Conservation (phyloP, 2,888 invertebrate species). For the Hybos culiciformis region DNA sequence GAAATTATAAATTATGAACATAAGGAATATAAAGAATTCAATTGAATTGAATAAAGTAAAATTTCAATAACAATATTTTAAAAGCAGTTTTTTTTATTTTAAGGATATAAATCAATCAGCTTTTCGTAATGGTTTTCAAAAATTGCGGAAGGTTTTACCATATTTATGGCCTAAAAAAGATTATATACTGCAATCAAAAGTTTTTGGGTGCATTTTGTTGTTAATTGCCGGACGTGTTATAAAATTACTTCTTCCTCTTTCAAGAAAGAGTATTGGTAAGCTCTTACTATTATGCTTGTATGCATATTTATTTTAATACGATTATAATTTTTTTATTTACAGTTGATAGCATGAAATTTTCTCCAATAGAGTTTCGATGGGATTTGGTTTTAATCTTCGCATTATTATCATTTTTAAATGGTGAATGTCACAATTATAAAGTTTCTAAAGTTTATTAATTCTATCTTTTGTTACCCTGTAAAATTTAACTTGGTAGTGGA, state of each 20-base stretch:
- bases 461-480: no score
- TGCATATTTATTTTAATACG: no score
- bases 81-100: neutral
- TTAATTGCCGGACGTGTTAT: constrained; percentile 68
- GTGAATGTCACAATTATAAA: no score
- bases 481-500: no score
- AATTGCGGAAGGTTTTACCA: constrained; percentile 66
- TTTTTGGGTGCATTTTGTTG: constrained; percentile 65
- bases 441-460: no score
- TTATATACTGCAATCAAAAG: constrained; percentile 59
- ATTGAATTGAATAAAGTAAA: no score
- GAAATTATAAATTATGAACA: neutral
- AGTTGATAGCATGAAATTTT: constrained; percentile 68
- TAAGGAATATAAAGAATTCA: no score
- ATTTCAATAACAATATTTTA: no score
- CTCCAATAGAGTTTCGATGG: constrained; percentile 61
- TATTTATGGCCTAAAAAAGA: constrained; percentile 91
- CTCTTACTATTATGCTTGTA: no score
- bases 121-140: constrained; percentile 65
- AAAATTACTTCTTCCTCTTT: constrained; percentile 86
- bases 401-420: constrained; percentile 57
- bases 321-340: constrained; percentile 23
- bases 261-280: constrained; percentile 81
- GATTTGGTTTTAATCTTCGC: constrained; percentile 80
- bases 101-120: constrained; percentile 42